Percentiles rank a stretch among this genome's conserved stretches.
phyloP scores from a whole-genome alignment of 2,797 vertebrate genomes.

The Squalus acanthias region DNA sequence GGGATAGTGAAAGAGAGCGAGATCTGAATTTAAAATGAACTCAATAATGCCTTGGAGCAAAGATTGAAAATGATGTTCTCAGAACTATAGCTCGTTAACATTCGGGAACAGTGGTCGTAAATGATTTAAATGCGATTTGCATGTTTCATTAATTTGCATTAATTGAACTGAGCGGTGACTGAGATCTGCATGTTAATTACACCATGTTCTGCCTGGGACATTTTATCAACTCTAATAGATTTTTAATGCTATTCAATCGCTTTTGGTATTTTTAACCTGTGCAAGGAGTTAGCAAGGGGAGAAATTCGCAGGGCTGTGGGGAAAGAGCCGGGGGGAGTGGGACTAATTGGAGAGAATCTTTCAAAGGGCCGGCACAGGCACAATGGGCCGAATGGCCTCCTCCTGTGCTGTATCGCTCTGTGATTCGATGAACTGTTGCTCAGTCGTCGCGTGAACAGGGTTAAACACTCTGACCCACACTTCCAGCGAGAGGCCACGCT shows the following conservation, averaged over 20 bases:
- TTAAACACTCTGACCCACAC: not conserved
- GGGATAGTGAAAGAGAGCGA: not conserved
- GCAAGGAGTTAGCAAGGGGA: not conserved
- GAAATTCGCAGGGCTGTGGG: not conserved
- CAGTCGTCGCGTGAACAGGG: not conserved
- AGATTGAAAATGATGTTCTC: not conserved
- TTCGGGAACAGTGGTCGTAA: not conserved
- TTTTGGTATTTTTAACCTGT: not conserved
- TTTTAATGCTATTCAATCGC: not conserved
- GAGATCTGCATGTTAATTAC: not conserved
- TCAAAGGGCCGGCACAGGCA: not conserved
- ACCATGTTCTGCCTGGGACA: not conserved
- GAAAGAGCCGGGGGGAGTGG: not conserved
- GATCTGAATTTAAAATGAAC: not conserved
- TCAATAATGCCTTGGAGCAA: not conserved
- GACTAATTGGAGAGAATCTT: not conserved
- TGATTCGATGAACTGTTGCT: not conserved
- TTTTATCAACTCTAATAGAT: not conserved
- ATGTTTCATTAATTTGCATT: conserved; percentile 8
- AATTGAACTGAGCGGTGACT: not conserved
- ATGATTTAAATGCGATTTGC: not conserved
- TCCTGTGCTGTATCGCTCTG: not conserved
- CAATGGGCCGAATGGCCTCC: not conserved
- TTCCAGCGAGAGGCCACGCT: not conserved
- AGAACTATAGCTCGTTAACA: not conserved